phyloP scores from a whole-genome alignment of 1,140 invertebrate species.

The Belonocnema kinseyi region DNA sequence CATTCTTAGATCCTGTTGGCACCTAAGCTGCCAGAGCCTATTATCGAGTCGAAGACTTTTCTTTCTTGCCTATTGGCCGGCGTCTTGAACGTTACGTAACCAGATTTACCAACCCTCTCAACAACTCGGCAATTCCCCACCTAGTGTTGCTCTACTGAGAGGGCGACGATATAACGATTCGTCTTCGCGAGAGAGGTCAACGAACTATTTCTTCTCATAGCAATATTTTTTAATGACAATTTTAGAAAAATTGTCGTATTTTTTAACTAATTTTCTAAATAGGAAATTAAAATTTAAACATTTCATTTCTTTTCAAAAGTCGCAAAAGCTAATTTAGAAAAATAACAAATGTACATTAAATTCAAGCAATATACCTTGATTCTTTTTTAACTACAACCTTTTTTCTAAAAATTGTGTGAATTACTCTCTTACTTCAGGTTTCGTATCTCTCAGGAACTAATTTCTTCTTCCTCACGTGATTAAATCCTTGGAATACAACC shows the following conservation, averaged over 20 bases:
- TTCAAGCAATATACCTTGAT: no score
- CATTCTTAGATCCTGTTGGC: slow-evolving; percentile 41
- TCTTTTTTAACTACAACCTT: no score
- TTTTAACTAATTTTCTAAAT: not conserved
- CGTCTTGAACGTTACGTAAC: slow-evolving; percentile 51
- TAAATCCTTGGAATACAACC: not conserved
- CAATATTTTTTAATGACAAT: not conserved
- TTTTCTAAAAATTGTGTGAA: no score
- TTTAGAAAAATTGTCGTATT: no score
- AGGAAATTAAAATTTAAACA: not conserved
- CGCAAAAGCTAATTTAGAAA: no score
- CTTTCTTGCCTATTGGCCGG: slow-evolving; percentile 38
- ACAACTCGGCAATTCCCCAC: slow-evolving; percentile 31
- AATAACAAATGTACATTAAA: no score
- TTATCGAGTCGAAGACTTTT: slow-evolving; percentile 45
- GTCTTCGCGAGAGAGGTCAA: slow-evolving; percentile 5
- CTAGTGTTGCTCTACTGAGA: slow-evolving; percentile 22
- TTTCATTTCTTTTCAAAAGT: not conserved
- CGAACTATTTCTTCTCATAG: slow-evolving; percentile 5
- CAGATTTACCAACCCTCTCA: not conserved
- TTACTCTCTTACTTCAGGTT: not conserved
- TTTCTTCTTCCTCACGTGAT: not conserved
- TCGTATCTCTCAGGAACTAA: not conserved
- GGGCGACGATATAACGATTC: slow-evolving; percentile 19
- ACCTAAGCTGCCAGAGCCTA: slow-evolving; percentile 45